These are phyloP conservation scores for Toxotes jaculatrix DNA, from an alignment of 2,113 vertebrate genomes.

Conservation along the genomic window DNA sequence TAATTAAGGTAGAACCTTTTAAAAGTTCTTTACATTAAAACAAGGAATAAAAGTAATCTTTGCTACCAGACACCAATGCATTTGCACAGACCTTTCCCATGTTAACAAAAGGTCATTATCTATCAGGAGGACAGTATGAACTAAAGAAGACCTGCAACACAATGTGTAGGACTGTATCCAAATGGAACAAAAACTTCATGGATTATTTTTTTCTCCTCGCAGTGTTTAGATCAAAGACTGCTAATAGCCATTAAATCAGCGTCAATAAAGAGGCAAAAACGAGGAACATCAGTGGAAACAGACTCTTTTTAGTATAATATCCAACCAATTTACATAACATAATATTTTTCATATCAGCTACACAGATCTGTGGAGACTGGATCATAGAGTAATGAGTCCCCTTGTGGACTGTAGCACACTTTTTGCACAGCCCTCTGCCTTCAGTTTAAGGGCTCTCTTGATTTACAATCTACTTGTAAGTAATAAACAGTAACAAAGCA, in stretches of 20 bases:
- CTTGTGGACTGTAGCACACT: conserved; percentile 43
- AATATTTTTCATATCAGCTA: conserved; percentile 21
- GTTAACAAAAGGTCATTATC: neutral
- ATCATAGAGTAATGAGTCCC: conserved; percentile 59
- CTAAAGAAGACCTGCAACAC: neutral
- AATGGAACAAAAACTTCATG: neutral
- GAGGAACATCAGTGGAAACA: conserved; percentile 21
- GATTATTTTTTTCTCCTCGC: neutral
- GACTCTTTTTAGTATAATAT: conserved; percentile 7
- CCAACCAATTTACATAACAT: conserved; percentile 24
- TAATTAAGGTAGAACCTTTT: no score
- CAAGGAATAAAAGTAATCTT: neutral
- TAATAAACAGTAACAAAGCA: conserved; percentile 10
- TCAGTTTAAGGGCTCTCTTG: neutral
- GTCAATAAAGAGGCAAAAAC: conserved; percentile 24
- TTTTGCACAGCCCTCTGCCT: neutral
- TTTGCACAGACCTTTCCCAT: neutral
- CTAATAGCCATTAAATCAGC: neutral
- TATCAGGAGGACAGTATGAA: neutral
- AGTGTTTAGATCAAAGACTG: conserved; percentile 14
- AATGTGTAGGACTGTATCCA: neutral
- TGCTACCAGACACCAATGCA: neutral
- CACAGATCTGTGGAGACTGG: conserved; percentile 25
- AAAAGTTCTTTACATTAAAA: neutral
- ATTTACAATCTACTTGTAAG: neutral